Evolutionary conservation across 2,797 vertebrate genomes (phyloP), one percentile per base, ranked within the genome.

Genomic region (Dermochelys coriacea): DNA sequence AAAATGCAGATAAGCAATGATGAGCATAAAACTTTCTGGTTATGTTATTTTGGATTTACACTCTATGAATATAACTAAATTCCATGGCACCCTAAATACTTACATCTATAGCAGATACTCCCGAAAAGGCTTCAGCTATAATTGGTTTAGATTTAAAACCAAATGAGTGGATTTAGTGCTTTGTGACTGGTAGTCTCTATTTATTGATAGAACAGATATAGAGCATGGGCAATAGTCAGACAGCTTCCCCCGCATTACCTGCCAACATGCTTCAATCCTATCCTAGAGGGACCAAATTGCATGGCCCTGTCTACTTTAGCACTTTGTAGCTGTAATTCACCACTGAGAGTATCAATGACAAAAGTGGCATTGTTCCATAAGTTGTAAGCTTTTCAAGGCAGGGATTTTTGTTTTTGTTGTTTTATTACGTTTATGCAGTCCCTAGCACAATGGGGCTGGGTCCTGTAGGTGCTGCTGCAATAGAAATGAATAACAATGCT

Each of bases 101-200:
- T 5, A 82, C 21, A 82, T 4, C 12, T 10, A 51, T 2, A 86
- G 49, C 12, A 61, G 51, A 85, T 0, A 2, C 12, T 14, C 5
- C 31, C 61, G 54, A 79, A 31, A 81, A 37, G 0, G 1, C 5
- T n/a, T 50, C 10, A 15, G 1, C 10, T 93, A 18, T 0, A 27
- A 84, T 0, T 19, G 5, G 14, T 50, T 6, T 25, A n/a, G 88
- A 41, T 59, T 57, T 45, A 82, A 55, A 31, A 31, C 8, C 34
- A 83, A 61, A 50, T 5, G 64, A 41, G 9, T 50, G 14, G 16
- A n/a, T 47, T 85, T 79, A 31, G n/a, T 1, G 6, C 49, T 81
- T 78, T 64, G 2, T 0, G 6, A 50, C 47, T 45, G 41, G 37
- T 45, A 45, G 37, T 8, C n/a, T 45, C 25, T 74, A 15, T 45